Evolutionary conservation across 2,888 invertebrate species (phyloP), one percentile per base, ranked within the genome.

Genomic region (Troides oblongomaculatus): DNA sequence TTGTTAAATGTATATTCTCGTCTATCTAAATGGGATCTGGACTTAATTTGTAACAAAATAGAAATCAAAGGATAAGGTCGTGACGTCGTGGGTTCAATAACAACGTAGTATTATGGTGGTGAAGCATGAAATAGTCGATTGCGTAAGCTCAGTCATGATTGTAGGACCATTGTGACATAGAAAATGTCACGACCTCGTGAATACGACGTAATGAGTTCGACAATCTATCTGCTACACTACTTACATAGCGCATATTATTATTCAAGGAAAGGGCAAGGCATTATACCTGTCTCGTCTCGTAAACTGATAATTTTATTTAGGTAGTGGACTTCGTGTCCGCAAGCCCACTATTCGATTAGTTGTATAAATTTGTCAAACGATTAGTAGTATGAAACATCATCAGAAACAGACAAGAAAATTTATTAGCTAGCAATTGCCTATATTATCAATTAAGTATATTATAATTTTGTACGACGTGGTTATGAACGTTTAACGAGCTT

Each of bases 101-200:
- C 81, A 79, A 75, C 75, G 70, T 75, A 72, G 72, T 72, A 76
- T 77, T 80, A 79, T 71, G 81, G 81, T 81, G 81, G 82, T 80
- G 81, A 80, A 82, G 83, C 81, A 79, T 79, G 75, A 80, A 78
- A 78, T 78, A 77, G 77, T 74, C 72, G 74, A 78, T 88, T 86
- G 80, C 86, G 84, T 83, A 83, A 89, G 80, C 72, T 79, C 76
- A 77, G 78, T 81, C 81, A 83, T 81, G 77, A 79, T 74, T 74
- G 72, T 72, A 74, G 72, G 72, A 74, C 74, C 74, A 77, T 77
- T 75, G 72, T 75, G 74, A 71, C 74, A 76, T 72, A 76, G 72
- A 77, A 78, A 81, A 80, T 78, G 76, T 78, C 77, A 80, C 73
- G 75, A 78, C 76, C 77, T 77, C 79, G 74, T 68, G 66, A 70